These are phyloP conservation scores for Drosophila micromelanica DNA, from an alignment of 1,140 invertebrate genomes.

Conservation along the genomic window DNA sequence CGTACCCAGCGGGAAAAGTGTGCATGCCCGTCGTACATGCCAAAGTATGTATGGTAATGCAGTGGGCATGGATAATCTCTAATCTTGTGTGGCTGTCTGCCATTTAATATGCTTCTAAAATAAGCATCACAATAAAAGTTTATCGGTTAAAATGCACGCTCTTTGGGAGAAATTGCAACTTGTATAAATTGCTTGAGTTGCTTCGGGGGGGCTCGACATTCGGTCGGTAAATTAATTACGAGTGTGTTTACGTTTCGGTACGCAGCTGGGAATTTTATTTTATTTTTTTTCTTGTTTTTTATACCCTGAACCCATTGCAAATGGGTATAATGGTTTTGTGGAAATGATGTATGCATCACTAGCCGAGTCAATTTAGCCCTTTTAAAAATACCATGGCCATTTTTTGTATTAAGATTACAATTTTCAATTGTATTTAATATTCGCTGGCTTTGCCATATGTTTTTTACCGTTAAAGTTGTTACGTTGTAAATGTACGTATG, in stretches of 20 bases:
- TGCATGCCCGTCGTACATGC: neutral
- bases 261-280: neutral
- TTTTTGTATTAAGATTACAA: too few relatives aligned
- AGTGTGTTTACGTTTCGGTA: neutral
- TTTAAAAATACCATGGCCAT: too few relatives aligned
- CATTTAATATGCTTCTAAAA: neutral
- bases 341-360: too few relatives aligned
- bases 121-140: neutral
- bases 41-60: neutral
- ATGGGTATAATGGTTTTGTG: too few relatives aligned
- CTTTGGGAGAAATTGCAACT: too few relatives aligned
- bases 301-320: too few relatives aligned
- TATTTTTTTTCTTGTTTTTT: neutral
- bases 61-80: neutral
- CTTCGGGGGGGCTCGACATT: too few relatives aligned
- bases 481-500: constrained; percentile 31
- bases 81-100: neutral
- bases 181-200: too few relatives aligned
- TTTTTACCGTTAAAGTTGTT: constrained; percentile 46
- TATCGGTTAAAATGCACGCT: too few relatives aligned
- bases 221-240: too few relatives aligned
- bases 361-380: too few relatives aligned
- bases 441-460: constrained; percentile 36
- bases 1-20: neutral
- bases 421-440: constrained; percentile 12